Evolutionary conservation across 2,113 vertebrate species (phyloP), one percentile per base, ranked within the genome.

Genomic region (Alosa alosa): DNA sequence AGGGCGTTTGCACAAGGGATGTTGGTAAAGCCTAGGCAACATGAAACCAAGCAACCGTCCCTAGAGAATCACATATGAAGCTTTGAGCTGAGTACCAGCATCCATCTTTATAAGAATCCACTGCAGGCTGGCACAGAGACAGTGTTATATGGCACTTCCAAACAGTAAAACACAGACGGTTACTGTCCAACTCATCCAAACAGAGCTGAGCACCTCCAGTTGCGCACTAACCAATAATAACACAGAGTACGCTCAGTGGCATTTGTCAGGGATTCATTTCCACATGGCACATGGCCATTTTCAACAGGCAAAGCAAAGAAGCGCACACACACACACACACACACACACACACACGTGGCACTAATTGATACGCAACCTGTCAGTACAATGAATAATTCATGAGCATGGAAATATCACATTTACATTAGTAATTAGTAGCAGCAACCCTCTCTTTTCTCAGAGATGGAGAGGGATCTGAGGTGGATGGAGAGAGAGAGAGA

Each of bases 361-460:
- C 87, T 93, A 90, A 92, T 87, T 93, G 87, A 93, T 86, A 89
- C 86, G 39, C 82, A 85, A 85, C 87, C 85, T 87, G 85, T 86
- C 84, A 90, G 85, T 86, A 83, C 50, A 88, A 91, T 94, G 81
- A 92, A 91, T 92, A 89, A 86, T 92, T 90, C 88, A 92, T 89
- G 88, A 91, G 86, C 91, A 90, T 87, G 88, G 87, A 93, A 94
- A 95, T 91, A 91, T 91, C 90, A 92, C 75, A 93, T 94, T 91
- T 92, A 87, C 92, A 94, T 94, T 84, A 93, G 91, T 94, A 90
- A 93, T 91, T 87, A 87, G 86, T 87, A 86, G 68, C 86, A 84
- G 78, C 72, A 44, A 81, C 88, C 83, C 91, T 82, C 84, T 55
- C 75, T 45, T 75, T 88, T 82, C 47, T 57, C 31, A 84, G 55